Percentiles rank a stretch among this genome's conserved stretches.
phyloP scores from a whole-genome alignment of 2,888 invertebrate genomes.

The Ennomos fuscantarius region DNA sequence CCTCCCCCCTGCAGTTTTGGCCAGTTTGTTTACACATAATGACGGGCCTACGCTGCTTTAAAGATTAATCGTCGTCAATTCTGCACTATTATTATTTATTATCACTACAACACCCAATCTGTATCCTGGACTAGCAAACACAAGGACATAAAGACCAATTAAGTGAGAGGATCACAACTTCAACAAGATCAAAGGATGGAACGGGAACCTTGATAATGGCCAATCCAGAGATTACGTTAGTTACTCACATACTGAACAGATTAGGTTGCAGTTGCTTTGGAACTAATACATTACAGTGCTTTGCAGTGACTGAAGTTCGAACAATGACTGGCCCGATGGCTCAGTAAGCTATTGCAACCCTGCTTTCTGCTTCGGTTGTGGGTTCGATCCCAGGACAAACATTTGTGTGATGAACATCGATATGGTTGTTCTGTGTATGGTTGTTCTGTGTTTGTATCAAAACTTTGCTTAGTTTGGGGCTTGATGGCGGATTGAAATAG shows the following conservation, averaged over 20 bases:
- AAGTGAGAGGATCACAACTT: slow-evolving; percentile 13
- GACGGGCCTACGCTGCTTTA: too few relatives aligned
- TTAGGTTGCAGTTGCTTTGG: slow-evolving; percentile 12
- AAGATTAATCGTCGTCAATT: too few relatives aligned
- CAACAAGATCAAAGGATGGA: slow-evolving; percentile 33
- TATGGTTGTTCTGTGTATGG: too few relatives aligned
- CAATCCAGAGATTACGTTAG: slow-evolving; percentile 52
- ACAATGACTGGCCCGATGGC: too few relatives aligned
- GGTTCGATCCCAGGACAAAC: too few relatives aligned
- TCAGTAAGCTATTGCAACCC: too few relatives aligned
- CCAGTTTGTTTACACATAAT: too few relatives aligned
- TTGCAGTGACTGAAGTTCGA: slow-evolving; percentile 1
- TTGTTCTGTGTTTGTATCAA: too few relatives aligned
- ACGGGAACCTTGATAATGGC: slow-evolving; percentile 50
- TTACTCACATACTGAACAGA: slow-evolving; percentile 41
- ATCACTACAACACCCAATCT: slow-evolving; percentile 1
- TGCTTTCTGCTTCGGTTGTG: too few relatives aligned
- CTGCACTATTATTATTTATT: not conserved
- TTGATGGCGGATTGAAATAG: too few relatives aligned
- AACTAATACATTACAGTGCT: slow-evolving; percentile 1
- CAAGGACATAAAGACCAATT: slow-evolving; percentile 19
- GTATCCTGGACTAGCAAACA: slow-evolving; percentile 5
- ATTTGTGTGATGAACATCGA: too few relatives aligned
- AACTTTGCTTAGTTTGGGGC: slow-evolving; percentile 4
- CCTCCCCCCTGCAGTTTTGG: too few relatives aligned